Evolutionary conservation across 2,113 vertebrate genomes (phyloP).

Genomic region (Rattus rattus): DNA sequence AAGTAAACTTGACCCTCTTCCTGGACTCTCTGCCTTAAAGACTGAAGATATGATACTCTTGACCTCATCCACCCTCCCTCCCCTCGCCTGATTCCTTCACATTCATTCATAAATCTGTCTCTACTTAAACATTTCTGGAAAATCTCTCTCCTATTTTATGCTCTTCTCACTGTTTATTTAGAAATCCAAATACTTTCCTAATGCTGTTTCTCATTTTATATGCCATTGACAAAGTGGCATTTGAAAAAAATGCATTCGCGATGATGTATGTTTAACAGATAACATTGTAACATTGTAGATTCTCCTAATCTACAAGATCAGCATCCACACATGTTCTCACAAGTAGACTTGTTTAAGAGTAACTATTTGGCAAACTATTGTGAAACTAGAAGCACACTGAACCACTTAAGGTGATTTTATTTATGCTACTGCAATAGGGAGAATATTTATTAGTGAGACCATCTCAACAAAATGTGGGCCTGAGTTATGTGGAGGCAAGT

Average conservation of each 20-base stretch:
- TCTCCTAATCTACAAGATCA: neutral
- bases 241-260: neutral
- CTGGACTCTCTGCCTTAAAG: rapidly evolving
- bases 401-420: neutral
- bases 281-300: rapidly evolving
- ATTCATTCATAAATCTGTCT: neutral
- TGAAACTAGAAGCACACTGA: neutral
- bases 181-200: neutral
- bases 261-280: neutral
- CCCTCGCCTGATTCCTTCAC: neutral
- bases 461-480: neutral
- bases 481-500: neutral
- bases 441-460: neutral
- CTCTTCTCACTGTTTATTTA: neutral
- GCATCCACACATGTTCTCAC: neutral
- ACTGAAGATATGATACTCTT: neutral
- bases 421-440: neutral
- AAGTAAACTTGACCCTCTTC: rapidly evolving
- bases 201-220: neutral
- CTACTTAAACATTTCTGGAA: neutral
- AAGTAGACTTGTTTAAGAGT: neutral
- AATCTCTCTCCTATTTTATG: neutral
- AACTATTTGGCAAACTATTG: neutral
- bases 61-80: too few relatives aligned
- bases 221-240: neutral